These are phyloP conservation scores for Philotrypesis tridentata DNA, from an alignment of 1,140 invertebrate genomes.

Conservation along the genomic window DNA sequence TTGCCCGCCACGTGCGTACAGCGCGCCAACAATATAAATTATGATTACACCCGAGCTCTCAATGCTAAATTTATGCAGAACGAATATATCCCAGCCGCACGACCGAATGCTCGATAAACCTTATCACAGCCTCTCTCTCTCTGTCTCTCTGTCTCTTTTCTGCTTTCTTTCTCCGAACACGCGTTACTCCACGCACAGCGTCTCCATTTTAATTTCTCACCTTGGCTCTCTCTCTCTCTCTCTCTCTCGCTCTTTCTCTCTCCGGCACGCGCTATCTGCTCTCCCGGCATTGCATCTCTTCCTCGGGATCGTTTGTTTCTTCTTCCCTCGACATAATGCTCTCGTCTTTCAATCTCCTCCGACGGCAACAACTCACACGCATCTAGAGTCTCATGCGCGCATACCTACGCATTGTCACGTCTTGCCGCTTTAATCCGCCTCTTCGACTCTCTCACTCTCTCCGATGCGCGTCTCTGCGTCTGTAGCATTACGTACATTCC, in stretches of 20 bases:
- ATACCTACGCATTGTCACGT: slow-evolving; percentile 30
- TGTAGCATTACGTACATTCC: neutral
- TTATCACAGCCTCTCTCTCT: neutral
- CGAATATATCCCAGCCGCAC: neutral
- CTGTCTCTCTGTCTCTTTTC: slow-evolving; percentile 36
- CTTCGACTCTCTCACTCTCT: slow-evolving; percentile 14
- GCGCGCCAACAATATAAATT: too few relatives aligned
- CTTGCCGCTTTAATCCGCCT: neutral
- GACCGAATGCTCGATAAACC: slow-evolving; percentile 2
- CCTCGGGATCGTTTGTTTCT: neutral
- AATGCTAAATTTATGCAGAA: neutral
- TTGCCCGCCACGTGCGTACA: too few relatives aligned
- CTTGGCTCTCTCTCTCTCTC: too few relatives aligned
- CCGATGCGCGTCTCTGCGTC: neutral
- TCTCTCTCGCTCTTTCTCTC: too few relatives aligned
- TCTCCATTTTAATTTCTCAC: slow-evolving; percentile 26
- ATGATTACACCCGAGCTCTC: neutral
- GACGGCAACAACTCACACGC: slow-evolving; percentile 31
- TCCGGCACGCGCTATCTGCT: neutral
- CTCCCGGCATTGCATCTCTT: neutral
- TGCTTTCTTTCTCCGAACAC: too few relatives aligned
- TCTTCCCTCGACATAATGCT: neutral
- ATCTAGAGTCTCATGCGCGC: slow-evolving; percentile 18
- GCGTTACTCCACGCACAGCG: neutral
- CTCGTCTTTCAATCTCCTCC: slow-evolving; percentile 42